Evolutionary conservation across 2,888 invertebrate genomes (phyloP).

Genomic region (Meiosimyza platycephala): DNA sequence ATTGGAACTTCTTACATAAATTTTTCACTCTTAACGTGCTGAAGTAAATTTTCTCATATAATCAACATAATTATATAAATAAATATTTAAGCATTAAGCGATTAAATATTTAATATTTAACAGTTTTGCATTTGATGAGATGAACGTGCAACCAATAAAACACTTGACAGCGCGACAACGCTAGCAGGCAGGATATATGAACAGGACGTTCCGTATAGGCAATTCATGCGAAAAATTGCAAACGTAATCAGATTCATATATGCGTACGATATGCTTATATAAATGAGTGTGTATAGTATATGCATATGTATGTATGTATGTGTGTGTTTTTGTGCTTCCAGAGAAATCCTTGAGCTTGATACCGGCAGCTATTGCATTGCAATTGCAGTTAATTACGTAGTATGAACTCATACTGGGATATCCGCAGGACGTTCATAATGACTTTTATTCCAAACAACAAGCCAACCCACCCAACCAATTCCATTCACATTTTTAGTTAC

Average conservation of each 20-base stretch:
- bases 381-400: slow-evolving; percentile 34
- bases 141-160: not conserved
- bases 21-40: no score
- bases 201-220: slow-evolving; percentile 21
- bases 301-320: not conserved
- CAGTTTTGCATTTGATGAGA: not conserved
- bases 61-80: no score
- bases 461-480: not conserved
- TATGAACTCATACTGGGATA: not conserved
- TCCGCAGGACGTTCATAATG: slow-evolving; percentile 27
- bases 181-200: not conserved
- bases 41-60: no score
- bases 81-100: not conserved
- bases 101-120: slow-evolving; percentile 1
- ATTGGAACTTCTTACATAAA: no score
- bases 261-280: not conserved
- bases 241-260: slow-evolving; percentile 32
- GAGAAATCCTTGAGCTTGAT: slow-evolving; percentile 23
- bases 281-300: no score
- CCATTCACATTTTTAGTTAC: slow-evolving; percentile 1
- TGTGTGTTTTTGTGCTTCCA: not conserved
- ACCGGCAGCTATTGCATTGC: slow-evolving; percentile 1
- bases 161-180: not conserved
- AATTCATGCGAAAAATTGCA: slow-evolving; percentile 32
- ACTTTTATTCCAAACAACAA: slow-evolving; percentile 5